Evolutionary conservation across 2,888 invertebrate species (phyloP), one percentile per base, ranked within the genome.

Genomic region (Latheticus oryzae): DNA sequence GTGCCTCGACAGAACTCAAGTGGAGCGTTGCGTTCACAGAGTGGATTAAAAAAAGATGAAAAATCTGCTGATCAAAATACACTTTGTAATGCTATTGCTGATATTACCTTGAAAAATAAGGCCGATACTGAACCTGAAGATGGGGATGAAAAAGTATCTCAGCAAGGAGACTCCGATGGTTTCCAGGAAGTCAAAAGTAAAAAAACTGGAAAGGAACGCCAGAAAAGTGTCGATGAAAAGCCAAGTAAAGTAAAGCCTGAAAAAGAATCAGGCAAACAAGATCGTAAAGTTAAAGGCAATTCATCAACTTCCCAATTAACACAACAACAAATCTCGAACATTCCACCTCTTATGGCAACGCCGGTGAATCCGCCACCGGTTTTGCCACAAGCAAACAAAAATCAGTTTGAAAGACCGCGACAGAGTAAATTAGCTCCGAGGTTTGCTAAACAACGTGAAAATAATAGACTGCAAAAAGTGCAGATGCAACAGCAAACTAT

Each of bases 161-260:
- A 60, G 1, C 83, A 82, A 59, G 76, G 80, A 12, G 83, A 87
- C 53, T 85, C 87, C 47, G 87, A 87, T 71, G 91, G 90, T 38
- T 92, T 93, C 78, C 91, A 91, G 78, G 93, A 93, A 76, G 93
- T 93, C 3, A 85, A 90, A 55, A 91, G 89, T 50, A 90, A 90
- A 76, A 91, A 91, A 74, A 85, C 83, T 65, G 85, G 85, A 0
- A 89, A 89, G 68, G 88, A 87, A 45, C 74, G 82, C 0, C 81
- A 76, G 68, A 73, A 79, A 74, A 61, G 69, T 1, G 21, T 66
- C 1, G 75, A 78, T 69, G 72, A 79, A 68, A 73, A 77, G 68
- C 54, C 69, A 1, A 5, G 37, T 61, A 77, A 64, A 54, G 50
- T 62, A 32, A 68, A 54, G 16, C 1, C 32, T 3, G 61, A 62